Percentiles rank a stretch among this genome's conserved stretches.
Conservation (phyloP, 2,113 vertebrate species). For the Desmodus rotundus region DNA sequence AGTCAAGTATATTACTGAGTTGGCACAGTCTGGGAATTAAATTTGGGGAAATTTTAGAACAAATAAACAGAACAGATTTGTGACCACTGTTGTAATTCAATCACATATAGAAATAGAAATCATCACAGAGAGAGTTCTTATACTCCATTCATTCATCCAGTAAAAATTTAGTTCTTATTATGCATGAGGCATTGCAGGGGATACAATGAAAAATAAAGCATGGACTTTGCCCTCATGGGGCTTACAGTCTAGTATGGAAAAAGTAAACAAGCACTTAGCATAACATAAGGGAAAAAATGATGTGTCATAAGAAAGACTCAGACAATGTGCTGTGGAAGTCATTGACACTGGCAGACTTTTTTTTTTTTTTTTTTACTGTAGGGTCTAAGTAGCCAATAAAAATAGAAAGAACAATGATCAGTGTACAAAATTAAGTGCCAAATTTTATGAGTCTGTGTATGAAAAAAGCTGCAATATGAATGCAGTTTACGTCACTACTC, state of each 20-base stretch:
- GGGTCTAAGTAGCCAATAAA: neutral
- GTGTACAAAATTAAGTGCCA: neutral
- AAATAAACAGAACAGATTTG: neutral
- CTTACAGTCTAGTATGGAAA: constrained; percentile 69
- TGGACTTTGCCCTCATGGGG: constrained; percentile 70
- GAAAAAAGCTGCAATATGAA: neutral
- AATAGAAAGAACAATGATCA: neutral
- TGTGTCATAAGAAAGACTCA: constrained; percentile 65
- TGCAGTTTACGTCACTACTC: neutral
- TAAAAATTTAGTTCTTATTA: neutral
- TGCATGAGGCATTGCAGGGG: neutral
- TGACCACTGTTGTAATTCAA: neutral
- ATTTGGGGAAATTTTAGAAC: constrained; percentile 7
- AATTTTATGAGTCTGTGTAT: neutral
- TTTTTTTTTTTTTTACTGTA: neutral
- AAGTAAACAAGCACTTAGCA: constrained; percentile 45
- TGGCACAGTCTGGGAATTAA: neutral
- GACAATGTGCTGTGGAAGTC: neutral
- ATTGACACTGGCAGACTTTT: neutral
- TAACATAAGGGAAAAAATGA: constrained; percentile 60
- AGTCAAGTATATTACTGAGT: neutral
- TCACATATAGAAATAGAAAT: constrained; percentile 21
- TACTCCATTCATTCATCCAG: neutral
- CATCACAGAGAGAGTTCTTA: neutral
- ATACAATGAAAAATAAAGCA: constrained; percentile 56